Evolutionary conservation across 2,797 vertebrate species (phyloP), one percentile per base, ranked within the genome.

Genomic region (Macropus fuliginosus): DNA sequence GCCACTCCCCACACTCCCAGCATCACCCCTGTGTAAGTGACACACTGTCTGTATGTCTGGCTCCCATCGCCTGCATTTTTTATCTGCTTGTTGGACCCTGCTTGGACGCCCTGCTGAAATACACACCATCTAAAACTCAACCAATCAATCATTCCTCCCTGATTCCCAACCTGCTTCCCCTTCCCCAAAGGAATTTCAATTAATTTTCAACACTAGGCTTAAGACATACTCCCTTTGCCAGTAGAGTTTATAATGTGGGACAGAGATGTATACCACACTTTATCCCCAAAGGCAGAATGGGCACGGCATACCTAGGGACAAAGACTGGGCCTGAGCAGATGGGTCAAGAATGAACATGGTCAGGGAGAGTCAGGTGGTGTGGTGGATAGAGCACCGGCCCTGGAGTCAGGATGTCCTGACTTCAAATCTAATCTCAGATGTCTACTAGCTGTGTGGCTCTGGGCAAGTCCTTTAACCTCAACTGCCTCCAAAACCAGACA

Each of bases 321-420:
- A 66, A 66, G 59, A 66, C 0, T 66, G 59, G 31, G 59, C 28
- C 28, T 66, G 59, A 34, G 59, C 13, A 66, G 31, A 66, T 66
- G 13, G 31, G 31, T 34, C 13, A 62, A 62, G 31, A 66, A 4
- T 34, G 13, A n/a, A 66, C 1, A 13, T 66, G 31, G 31, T 34
- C 59, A 57, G 57, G 57, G 57, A 3, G 29, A 31, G 11, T 29
- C 13, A 31, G 29, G 57, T 12, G 29, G 57, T 21, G n/a, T 13
- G 55, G 62, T 18, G 52, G 28, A 50, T 59, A 54, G 52, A 93
- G 8, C 11, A 34, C 59, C 56, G 34, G 31, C 62, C 74, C 16
- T 9, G 46, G 31, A 54, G 11, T 95, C 57, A 91, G 66, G 91
- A 92, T 89, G 87, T 92, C 52, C 81, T 92, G 91, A 54, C 55